phyloP scores from a whole-genome alignment of 2,888 invertebrate species.

The Idaea biselata region DNA sequence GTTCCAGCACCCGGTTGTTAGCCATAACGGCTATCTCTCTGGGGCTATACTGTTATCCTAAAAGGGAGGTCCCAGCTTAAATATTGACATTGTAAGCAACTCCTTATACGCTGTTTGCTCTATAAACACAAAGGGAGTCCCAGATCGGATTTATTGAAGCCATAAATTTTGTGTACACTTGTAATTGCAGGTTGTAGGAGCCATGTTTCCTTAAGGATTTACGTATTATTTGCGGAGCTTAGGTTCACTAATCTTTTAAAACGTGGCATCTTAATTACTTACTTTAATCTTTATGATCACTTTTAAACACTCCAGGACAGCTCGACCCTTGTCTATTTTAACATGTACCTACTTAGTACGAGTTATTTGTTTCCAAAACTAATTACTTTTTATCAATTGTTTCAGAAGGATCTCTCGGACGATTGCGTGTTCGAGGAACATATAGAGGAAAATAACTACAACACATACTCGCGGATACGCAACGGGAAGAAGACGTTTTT shows the following conservation, averaged over 20 bases:
- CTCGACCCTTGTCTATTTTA: background rate
- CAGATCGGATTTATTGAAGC: conserved; percentile 34
- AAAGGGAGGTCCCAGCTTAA: conserved; percentile 55
- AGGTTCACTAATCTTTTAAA: background rate
- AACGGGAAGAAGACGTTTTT: conserved; percentile 86
- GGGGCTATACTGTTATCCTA: conserved; percentile 46
- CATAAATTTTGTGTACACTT: conserved; percentile 33
- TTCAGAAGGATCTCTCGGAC: conserved; percentile 91
- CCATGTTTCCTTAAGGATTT: conserved; percentile 13
- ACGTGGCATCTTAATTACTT: background rate
- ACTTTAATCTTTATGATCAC: background rate
- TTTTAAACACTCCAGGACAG: background rate
- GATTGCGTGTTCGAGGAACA: conserved; percentile 94
- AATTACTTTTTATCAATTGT: conserved; percentile 71
- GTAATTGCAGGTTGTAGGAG: conserved; percentile 24
- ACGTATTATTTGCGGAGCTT: background rate
- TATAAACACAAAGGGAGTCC: conserved; percentile 35
- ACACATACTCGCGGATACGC: conserved; percentile 88
- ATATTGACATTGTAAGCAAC: conserved; percentile 47
- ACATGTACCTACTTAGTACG: background rate
- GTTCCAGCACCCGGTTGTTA: conserved; percentile 41
- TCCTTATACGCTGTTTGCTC: conserved; percentile 38
- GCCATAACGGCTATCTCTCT: conserved; percentile 47
- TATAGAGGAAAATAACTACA: conserved; percentile 91
- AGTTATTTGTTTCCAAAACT: conserved; percentile 18